These are phyloP conservation scores for Sceloporus undulatus DNA, from an alignment of 2,113 vertebrate genomes.

Conservation along the genomic window DNA sequence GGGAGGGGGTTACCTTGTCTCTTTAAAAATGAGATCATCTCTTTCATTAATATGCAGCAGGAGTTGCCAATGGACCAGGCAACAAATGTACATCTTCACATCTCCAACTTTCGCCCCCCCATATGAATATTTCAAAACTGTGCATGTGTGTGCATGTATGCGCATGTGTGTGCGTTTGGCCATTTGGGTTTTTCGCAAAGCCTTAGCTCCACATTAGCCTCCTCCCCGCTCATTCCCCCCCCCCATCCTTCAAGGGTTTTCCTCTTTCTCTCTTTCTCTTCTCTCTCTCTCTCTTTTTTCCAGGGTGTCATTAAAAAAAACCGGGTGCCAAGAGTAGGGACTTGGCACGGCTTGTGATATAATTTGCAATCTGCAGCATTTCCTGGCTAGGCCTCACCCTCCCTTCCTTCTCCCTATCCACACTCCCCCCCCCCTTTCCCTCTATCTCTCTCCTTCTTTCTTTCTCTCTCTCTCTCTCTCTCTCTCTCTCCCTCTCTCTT, in stretches of 20 bases:
- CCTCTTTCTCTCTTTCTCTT: conserved; percentile 60
- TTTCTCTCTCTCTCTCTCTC: conserved; percentile 74
- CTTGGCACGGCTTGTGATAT: conserved; percentile 90
- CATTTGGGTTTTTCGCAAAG: conserved; percentile 87
- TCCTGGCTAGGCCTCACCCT: conserved; percentile 80
- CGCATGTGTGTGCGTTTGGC: conserved; percentile 80
- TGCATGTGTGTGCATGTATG: conserved; percentile 46
- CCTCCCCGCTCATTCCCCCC: conserved; percentile 79
- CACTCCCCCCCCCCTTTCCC: conserved; percentile 4
- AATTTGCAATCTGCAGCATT: conserved; percentile 91
- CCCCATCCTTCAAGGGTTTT: conserved; percentile 84
- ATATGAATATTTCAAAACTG: conserved; percentile 96
- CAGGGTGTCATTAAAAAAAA: conserved; percentile 87
- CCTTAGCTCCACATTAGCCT: conserved; percentile 84
- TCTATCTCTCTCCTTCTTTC: conserved; percentile 44
- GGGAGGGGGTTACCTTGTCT: conserved; percentile 60
- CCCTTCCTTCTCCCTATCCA: conserved; percentile 53
- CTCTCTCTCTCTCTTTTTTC: conserved; percentile 75
- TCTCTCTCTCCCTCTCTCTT: conserved; percentile 58
- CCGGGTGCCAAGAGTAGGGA: conserved; percentile 87
- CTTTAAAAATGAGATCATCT: conserved; percentile 83
- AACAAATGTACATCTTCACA: conserved; percentile 86
- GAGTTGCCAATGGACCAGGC: conserved; percentile 87
- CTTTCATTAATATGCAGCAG: conserved; percentile 89
- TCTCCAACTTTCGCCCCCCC: conserved; percentile 86